Evolutionary conservation across 2,888 invertebrate genomes (phyloP).

Genomic region (Theretra japonica): DNA sequence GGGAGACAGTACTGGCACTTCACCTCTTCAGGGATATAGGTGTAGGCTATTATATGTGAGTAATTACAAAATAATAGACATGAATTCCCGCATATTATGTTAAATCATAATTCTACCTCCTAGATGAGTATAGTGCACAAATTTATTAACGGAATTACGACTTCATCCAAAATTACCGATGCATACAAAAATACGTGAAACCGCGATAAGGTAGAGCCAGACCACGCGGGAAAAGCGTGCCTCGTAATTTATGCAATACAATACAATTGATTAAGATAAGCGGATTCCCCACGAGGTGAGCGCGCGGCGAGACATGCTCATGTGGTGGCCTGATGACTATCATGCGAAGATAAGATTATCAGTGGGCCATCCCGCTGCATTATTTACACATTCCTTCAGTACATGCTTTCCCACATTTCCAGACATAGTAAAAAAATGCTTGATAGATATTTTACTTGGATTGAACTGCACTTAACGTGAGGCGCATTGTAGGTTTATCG

Average conservation of each 20-base stretch:
- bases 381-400: background rate
- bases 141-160: background rate
- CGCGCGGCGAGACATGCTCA: slow-evolving; percentile 31
- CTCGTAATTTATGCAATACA: slow-evolving; percentile 28
- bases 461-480: too few relatives aligned
- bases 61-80: too few relatives aligned
- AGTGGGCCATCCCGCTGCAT: background rate
- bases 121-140: too few relatives aligned
- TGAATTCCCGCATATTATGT: too few relatives aligned
- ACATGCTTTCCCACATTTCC: background rate
- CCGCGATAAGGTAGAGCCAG: slow-evolving; percentile 21
- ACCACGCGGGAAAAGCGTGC: slow-evolving; percentile 11
- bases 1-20: too few relatives aligned
- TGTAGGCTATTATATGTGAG: too few relatives aligned
- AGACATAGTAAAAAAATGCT: too few relatives aligned
- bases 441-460: too few relatives aligned
- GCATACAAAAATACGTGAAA: background rate
- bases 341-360: slow-evolving; percentile 19
- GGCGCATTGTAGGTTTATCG: too few relatives aligned
- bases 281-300: slow-evolving; percentile 37
- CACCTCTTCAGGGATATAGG: too few relatives aligned
- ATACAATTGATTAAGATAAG: slow-evolving; percentile 37
- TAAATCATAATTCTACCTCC: too few relatives aligned
- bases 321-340: slow-evolving; percentile 8
- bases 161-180: background rate